These are phyloP conservation scores for Sandelia bainsii DNA, from an alignment of 2,797 vertebrate species.

Conservation along the genomic window DNA sequence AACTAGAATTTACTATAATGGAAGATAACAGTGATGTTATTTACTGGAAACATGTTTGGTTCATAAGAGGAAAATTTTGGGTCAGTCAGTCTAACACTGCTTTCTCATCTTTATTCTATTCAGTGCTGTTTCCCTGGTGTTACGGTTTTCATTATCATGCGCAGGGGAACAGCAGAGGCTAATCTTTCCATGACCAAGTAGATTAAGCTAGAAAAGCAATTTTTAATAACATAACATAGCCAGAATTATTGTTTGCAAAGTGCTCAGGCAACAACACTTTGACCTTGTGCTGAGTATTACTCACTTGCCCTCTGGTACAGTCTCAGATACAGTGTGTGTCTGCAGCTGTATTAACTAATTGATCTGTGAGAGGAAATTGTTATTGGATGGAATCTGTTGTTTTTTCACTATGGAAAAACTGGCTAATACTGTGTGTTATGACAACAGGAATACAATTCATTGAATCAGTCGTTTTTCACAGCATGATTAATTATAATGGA, in stretches of 20 bases:
- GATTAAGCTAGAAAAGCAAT: constrained; percentile 58
- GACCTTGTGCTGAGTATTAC: constrained; percentile 53
- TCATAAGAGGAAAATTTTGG: constrained; percentile 40
- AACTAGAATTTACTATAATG: constrained; percentile 3
- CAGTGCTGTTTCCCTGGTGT: constrained; percentile 24
- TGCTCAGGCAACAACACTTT: constrained; percentile 39
- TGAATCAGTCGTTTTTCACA: constrained; percentile 22
- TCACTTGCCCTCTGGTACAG: constrained; percentile 25
- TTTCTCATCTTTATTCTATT: constrained; percentile 41
- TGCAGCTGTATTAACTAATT: constrained; percentile 48
- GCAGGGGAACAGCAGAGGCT: constrained; percentile 51
- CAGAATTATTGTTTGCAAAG: constrained; percentile 63
- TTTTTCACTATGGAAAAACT: constrained; percentile 11
- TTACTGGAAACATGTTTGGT: constrained; percentile 14
- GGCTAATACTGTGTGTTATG: not conserved
- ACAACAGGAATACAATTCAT: constrained; percentile 15
- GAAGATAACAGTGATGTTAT: constrained; percentile 13
- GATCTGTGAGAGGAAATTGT: constrained; percentile 38
- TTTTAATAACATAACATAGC: constrained; percentile 53
- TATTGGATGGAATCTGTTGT: constrained; percentile 20
- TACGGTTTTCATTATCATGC: constrained; percentile 52
- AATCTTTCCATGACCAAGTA: constrained; percentile 68
- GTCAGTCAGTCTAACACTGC: constrained; percentile 33
- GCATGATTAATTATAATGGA: constrained; percentile 20
- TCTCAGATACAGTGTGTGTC: constrained; percentile 10